Evolutionary conservation across 2,888 invertebrate genomes (phyloP), one percentile per base, ranked within the genome.

Genomic region (Salticus scenicus): DNA sequence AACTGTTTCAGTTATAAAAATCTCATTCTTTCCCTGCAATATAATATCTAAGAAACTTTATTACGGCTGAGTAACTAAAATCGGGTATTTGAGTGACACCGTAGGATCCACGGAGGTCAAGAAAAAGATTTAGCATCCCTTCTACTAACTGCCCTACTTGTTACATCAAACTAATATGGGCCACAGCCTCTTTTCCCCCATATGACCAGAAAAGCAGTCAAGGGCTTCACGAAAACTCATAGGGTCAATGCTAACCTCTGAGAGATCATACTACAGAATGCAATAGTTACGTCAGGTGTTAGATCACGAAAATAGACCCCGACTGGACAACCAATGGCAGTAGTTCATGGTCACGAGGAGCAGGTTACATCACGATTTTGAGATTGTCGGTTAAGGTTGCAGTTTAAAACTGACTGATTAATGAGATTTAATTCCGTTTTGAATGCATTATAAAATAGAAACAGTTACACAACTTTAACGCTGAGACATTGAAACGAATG

Each of bases 381-480:
- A 24, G 20, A 67, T 31, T 33, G 74, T 76, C 76, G 83, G 83
- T 83, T 83, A 83, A 83, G 83, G 83, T 83, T 83, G 76, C 57
- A 24, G 57, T 57, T 24, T 57, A 57, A 57, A 10, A 57, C 4
- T 24, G 57, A 24, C 57, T 57, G 24, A 57, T 57, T 57, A 57
- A 57, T 24, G 57, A 12, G 57, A 57, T 57, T 57, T 10, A 47
- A 47, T 47, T 10, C 17, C 17, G 47, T 47, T 57, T 7, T 57
- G 20, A 57, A 24, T 57, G 2, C 24, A 17, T 57, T 47, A n/a
- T 57, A 24, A 57, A 57, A 57, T 57, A 12, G 57, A 57, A 57
- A 24, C 5, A 5, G 12, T 57, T 57, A 57, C 57, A 57, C 57
- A 57, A 57, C 24, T n/a, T 8, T 1, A 5, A 5, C 12, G 37